Percentiles rank a stretch among this genome's conserved stretches.
These are phyloP conservation scores for Pilophorus perplexus DNA, from an alignment of 2,888 invertebrate species.

Conservation along the genomic window DNA sequence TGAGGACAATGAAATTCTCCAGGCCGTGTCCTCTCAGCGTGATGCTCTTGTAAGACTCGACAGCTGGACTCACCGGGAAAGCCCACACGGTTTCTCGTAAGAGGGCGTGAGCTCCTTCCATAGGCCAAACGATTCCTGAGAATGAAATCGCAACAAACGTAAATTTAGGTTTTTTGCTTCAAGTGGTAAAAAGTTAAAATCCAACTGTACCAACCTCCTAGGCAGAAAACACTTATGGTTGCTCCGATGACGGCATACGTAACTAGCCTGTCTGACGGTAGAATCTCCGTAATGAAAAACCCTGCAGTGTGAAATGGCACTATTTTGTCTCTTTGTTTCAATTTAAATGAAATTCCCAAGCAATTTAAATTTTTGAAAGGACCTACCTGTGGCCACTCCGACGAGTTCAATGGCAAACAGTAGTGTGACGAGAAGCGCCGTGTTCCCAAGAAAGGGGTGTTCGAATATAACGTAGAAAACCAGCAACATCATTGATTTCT, in stretches of 20 bases:
- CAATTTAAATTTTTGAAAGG: background rate
- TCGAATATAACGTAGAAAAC: constrained; percentile 49
- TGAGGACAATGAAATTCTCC: constrained; percentile 42
- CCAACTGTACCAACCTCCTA: constrained; percentile 37
- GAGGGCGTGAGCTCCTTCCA: constrained; percentile 46
- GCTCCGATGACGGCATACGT: constrained; percentile 47
- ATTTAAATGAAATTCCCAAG: background rate
- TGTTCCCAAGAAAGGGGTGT: constrained; percentile 48
- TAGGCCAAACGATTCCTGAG: constrained; percentile 47
- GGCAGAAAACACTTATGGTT: constrained; percentile 45
- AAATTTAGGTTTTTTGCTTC: background rate
- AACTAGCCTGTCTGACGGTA: constrained; percentile 47
- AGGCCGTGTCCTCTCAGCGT: constrained; percentile 44
- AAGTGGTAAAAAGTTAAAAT: background rate
- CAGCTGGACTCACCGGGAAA: constrained; percentile 45
- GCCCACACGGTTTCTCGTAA: constrained; percentile 41
- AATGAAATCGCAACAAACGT: background rate
- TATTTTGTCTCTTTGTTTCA: background rate
- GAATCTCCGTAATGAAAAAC: constrained; percentile 47
- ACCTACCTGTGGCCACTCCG: constrained; percentile 50
- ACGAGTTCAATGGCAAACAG: constrained; percentile 48
- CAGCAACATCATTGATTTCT: constrained; percentile 49
- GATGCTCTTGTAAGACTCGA: constrained; percentile 45
- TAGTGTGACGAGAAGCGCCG: constrained; percentile 46
- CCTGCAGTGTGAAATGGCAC: constrained; percentile 46